These are phyloP conservation scores for Rhinogobio ventralis DNA, from an alignment of 2,797 vertebrate species.

Conservation along the genomic window DNA sequence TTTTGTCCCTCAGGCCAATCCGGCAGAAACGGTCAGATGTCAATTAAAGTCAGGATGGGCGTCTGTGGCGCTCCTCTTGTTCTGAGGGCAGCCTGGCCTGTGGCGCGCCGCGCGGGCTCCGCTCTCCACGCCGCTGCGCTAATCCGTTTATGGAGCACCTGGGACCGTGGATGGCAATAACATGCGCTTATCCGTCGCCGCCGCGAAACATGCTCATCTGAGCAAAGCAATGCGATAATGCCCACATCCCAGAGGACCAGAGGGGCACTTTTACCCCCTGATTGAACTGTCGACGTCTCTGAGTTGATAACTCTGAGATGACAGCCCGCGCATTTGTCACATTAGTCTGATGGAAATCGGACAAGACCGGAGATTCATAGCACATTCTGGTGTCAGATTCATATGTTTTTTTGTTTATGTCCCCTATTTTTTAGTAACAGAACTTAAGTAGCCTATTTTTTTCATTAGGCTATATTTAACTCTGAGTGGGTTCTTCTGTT, in stretches of 20 bases:
- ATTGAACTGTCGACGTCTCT: conserved; percentile 49
- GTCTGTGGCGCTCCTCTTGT: conserved; percentile 30
- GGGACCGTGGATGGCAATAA: conserved; percentile 69
- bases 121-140: conserved; percentile 44
- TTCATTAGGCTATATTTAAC: neutral
- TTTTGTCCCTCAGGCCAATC: conserved; percentile 43
- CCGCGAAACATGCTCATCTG: conserved; percentile 21
- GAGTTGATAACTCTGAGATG: conserved; percentile 39
- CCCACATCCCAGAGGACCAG: conserved; percentile 28
- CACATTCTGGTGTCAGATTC: neutral
- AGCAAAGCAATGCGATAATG: conserved; percentile 29
- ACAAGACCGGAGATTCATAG: neutral
- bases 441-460: neutral
- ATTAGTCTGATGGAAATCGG: conserved; percentile 15
- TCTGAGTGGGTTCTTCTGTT: conserved; percentile 56
- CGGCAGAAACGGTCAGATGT: conserved; percentile 46
- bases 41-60: conserved; percentile 49
- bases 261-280: conserved; percentile 15
- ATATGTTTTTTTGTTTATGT: neutral
- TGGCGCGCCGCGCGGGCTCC: conserved; percentile 20
- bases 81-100: conserved; percentile 46
- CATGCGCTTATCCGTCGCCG: conserved; percentile 57
- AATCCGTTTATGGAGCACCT: conserved; percentile 75
- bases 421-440: neutral
- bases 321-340: conserved; percentile 51